phyloP scores from a whole-genome alignment of 2,888 invertebrate species.

The Trachelus troglodyta region DNA sequence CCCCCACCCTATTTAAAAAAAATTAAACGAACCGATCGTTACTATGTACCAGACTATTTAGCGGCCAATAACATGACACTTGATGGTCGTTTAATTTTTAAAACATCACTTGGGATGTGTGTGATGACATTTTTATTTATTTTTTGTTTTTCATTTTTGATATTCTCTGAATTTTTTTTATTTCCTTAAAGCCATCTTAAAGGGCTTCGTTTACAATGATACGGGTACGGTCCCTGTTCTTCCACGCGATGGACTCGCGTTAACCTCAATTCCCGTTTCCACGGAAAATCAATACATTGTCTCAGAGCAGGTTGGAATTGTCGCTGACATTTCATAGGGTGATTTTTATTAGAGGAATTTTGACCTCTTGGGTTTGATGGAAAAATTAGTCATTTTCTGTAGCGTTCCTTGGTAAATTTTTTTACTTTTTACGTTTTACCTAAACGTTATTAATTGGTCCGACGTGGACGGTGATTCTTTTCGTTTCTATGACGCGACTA shows the following conservation, averaged over 20 bases:
- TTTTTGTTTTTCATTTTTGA: not conserved
- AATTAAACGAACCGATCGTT: not conserved
- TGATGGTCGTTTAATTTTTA: not conserved
- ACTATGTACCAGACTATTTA: not conserved
- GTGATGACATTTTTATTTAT: not conserved
- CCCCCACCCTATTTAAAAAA: no score
- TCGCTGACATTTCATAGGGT: not conserved
- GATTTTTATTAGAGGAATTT: not conserved
- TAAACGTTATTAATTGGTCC: not conserved
- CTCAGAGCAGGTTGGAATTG: not conserved
- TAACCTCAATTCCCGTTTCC: conserved; percentile 56
- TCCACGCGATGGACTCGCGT: conserved; percentile 40
- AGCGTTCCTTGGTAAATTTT: not conserved
- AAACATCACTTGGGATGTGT: not conserved
- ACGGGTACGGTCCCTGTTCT: not conserved
- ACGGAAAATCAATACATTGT: conserved; percentile 59
- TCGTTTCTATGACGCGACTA: not conserved
- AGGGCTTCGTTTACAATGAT: not conserved
- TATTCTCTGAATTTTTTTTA: not conserved
- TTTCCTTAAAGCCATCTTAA: not conserved
- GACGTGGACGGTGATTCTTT: not conserved
- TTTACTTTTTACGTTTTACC: not conserved
- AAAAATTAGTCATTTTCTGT: not conserved
- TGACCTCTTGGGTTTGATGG: not conserved
- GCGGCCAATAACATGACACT: not conserved